Evolutionary conservation across 1,140 invertebrate genomes (phyloP).

Genomic region (Tribolium madens): DNA sequence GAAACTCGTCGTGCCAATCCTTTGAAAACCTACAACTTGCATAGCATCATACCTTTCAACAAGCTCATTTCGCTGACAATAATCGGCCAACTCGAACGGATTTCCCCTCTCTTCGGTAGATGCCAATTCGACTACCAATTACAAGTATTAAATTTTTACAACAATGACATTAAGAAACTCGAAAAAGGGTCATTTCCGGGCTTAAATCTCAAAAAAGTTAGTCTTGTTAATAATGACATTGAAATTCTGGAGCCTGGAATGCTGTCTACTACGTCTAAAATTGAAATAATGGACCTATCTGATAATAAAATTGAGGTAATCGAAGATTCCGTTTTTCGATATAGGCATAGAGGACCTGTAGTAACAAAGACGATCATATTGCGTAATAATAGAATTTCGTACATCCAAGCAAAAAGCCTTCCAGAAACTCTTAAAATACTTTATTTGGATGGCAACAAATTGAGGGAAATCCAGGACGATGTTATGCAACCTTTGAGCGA

Average conservation of each 20-base stretch:
- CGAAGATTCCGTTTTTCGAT: not conserved
- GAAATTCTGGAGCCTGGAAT: not conserved
- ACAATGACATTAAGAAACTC: not conserved
- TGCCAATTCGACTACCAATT: not conserved
- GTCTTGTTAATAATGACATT: not conserved
- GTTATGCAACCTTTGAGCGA: not conserved
- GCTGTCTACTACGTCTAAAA: not conserved
- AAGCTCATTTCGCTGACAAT: not conserved
- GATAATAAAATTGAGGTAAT: not conserved
- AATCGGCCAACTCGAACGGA: not conserved
- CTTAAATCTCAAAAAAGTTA: not conserved
- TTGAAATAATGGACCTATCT: not conserved
- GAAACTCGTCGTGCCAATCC: not conserved
- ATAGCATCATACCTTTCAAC: not conserved
- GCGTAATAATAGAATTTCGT: not conserved
- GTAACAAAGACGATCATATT: not conserved
- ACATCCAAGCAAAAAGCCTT: not conserved
- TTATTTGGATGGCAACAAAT: conserved; percentile 1
- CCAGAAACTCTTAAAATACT: not conserved
- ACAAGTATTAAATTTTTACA: not conserved
- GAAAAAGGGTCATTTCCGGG: not conserved
- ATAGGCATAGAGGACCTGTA: not conserved
- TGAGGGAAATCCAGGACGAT: not conserved
- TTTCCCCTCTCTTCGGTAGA: not conserved
- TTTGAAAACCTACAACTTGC: not conserved